Conservation (phyloP, 2,113 vertebrate genomes). For the Tretioscincus oriximinensis region DNA sequence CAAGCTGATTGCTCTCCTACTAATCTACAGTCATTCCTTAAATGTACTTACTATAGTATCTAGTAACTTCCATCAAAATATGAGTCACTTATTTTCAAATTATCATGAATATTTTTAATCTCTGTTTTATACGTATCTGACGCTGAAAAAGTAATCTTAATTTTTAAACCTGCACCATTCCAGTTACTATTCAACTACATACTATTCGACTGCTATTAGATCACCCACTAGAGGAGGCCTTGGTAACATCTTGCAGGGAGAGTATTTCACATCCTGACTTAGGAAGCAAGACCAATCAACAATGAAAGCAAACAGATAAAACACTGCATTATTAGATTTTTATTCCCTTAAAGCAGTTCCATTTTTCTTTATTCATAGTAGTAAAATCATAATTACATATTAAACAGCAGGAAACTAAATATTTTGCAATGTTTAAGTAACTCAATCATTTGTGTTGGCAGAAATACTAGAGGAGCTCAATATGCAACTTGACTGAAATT, state of each 20-base stretch:
- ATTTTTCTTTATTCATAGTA: conserved; percentile 25
- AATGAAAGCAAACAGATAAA: conserved; percentile 10
- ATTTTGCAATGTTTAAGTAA: conserved; percentile 38
- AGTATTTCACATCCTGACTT: not conserved
- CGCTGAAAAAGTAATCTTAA: not conserved
- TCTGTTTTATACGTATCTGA: not conserved
- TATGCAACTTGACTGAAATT: conserved; percentile 7
- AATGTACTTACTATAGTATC: not conserved
- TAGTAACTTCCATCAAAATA: not conserved
- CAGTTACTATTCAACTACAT: too few relatives aligned
- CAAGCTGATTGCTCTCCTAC: too few relatives aligned
- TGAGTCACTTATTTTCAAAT: not conserved
- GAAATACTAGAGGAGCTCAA: conserved; percentile 17
- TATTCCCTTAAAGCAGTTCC: conserved; percentile 10
- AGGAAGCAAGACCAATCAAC: conserved; percentile 11
- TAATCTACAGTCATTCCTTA: not conserved
- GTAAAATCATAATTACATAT: conserved; percentile 25
- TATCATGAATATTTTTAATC: not conserved
- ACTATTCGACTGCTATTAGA: too few relatives aligned
- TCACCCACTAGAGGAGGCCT: too few relatives aligned
- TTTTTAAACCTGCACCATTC: too few relatives aligned
- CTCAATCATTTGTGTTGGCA: conserved; percentile 36
- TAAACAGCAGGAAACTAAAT: conserved; percentile 30
- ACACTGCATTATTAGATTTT: conserved; percentile 19
- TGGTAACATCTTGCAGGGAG: too few relatives aligned